Evolutionary conservation across 2,113 vertebrate species (phyloP).

Genomic region (Epinephelus cyanopodus): DNA sequence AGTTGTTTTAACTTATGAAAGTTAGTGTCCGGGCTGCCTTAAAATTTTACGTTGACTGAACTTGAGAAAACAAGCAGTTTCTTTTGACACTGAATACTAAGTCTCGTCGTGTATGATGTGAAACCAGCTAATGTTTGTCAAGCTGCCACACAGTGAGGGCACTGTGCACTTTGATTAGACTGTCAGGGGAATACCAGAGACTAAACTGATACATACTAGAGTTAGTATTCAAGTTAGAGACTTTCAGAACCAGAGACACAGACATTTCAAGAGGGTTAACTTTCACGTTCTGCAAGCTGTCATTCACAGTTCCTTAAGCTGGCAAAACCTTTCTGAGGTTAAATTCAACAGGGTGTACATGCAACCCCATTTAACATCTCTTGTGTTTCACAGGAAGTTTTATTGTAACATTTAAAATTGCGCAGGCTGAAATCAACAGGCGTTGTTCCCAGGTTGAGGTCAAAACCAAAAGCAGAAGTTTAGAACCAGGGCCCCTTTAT

Average conservation of each 20-base stretch:
- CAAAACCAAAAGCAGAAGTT: slow-evolving; percentile 17
- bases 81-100: no score
- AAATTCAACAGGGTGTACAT: background rate
- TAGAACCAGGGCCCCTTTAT: background rate
- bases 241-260: background rate
- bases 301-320: background rate
- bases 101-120: background rate
- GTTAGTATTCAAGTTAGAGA: background rate
- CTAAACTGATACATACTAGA: background rate
- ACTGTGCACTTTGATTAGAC: background rate
- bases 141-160: background rate
- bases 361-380: background rate
- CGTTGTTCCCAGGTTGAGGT: background rate
- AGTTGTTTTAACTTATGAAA: no score
- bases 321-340: background rate
- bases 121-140: background rate
- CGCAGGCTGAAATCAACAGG: no score
- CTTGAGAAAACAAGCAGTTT: no score
- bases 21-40: no score
- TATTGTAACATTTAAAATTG: background rate
- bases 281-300: background rate
- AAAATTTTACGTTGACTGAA: no score
- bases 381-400: background rate
- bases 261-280: no score
- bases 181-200: background rate